phyloP scores from a whole-genome alignment of 2,888 invertebrate genomes.

The Cataglyphis cursor region DNA sequence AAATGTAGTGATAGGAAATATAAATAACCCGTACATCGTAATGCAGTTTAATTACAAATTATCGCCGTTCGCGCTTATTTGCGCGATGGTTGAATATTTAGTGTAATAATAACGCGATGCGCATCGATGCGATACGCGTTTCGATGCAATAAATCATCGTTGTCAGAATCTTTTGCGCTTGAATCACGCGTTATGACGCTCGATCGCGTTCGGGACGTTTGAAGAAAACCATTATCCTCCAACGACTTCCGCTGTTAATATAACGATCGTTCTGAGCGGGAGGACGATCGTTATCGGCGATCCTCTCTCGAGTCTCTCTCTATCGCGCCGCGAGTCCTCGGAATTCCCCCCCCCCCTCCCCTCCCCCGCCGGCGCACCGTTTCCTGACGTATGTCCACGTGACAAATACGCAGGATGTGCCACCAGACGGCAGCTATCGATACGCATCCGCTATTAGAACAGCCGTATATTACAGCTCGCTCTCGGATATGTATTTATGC shows the following conservation, averaged over 20 bases:
- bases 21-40: constrained; percentile 35
- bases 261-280: constrained; percentile 67
- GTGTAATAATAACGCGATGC: constrained; percentile 43
- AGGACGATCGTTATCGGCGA: constrained; percentile 75
- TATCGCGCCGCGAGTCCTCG: constrained; percentile 48
- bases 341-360: constrained; percentile 29
- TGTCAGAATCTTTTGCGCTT: constrained; percentile 43
- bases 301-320: constrained; percentile 65
- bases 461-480: constrained; percentile 78
- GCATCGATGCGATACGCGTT: constrained; percentile 14
- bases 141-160: constrained; percentile 39
- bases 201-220: constrained; percentile 65
- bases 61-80: constrained; percentile 27
- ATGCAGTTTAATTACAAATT: constrained; percentile 47
- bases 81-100: constrained; percentile 35
- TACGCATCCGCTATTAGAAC: constrained; percentile 81
- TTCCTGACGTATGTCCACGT: constrained; percentile 68
- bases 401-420: constrained; percentile 83
- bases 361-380: constrained; percentile 6
- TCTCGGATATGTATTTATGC: constrained; percentile 85
- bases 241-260: constrained; percentile 75
- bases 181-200: constrained; percentile 62
- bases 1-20: constrained; percentile 23
- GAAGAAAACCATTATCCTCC: constrained; percentile 73
- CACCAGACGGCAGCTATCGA: constrained; percentile 82